Percentiles rank a stretch among this genome's conserved stretches.
Evolutionary conservation across 2,113 vertebrate species (phyloP).

Genomic region (Donacobius atricapilla): DNA sequence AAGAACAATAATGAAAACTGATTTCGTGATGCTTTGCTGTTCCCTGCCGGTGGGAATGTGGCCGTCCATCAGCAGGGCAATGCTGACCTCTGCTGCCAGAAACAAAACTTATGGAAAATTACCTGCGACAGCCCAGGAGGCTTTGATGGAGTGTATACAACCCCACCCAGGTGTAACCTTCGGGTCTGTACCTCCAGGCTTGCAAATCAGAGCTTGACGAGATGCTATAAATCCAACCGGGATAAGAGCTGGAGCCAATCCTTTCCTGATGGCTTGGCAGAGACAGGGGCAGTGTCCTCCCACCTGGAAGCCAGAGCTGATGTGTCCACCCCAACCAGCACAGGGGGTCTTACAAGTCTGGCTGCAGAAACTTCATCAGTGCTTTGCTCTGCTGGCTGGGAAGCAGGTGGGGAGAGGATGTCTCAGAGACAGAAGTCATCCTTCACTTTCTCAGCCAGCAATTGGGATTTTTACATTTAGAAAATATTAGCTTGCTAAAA

Average conservation of each 20-base stretch:
- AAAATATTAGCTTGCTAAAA: neutral
- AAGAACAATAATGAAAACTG: neutral
- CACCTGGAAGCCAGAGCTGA: neutral
- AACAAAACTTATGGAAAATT: neutral
- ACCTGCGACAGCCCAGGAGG: neutral
- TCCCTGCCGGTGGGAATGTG: neutral
- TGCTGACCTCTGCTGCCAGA: constrained; percentile 75
- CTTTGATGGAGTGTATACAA: neutral
- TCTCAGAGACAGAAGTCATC: fast-evolving
- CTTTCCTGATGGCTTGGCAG: neutral
- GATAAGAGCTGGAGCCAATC: neutral
- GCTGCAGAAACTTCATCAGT: neutral
- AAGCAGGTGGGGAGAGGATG: neutral
- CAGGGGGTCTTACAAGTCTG: too few relatives aligned
- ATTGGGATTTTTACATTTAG: neutral
- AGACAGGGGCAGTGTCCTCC: fast-evolving
- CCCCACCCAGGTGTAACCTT: neutral
- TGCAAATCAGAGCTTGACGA: too few relatives aligned
- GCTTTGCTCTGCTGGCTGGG: neutral
- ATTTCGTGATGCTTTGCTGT: neutral
- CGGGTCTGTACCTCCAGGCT: neutral
- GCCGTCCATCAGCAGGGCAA: constrained; percentile 61
- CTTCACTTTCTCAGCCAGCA: neutral
- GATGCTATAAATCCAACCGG: fast-evolving
- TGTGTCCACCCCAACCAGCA: fast-evolving